Evolutionary conservation across 2,797 vertebrate species (phyloP).

Genomic region (Bovichtus variegatus): DNA sequence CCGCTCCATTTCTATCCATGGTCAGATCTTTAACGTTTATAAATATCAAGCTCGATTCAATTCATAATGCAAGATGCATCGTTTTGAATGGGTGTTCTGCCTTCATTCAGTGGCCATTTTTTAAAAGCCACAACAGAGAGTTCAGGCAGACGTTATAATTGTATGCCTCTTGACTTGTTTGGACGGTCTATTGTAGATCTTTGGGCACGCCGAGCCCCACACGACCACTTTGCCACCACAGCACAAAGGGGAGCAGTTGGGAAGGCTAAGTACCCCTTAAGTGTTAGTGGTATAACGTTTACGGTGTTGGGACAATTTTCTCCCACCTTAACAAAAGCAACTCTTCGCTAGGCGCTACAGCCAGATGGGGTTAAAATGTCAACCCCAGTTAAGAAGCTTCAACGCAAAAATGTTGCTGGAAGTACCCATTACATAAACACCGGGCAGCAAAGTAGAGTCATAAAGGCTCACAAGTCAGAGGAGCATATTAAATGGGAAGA

Average conservation of each 20-base stretch:
- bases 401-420: conserved; percentile 39
- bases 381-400: conserved; percentile 45
- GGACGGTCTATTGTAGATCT: conserved; percentile 23
- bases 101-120: background rate
- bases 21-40: background rate
- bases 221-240: conserved; percentile 31
- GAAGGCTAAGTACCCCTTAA: conserved; percentile 48
- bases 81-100: background rate
- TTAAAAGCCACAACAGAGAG: background rate
- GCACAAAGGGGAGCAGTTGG: conserved; percentile 37
- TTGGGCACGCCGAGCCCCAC: background rate
- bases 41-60: background rate
- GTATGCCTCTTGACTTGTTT: conserved; percentile 34
- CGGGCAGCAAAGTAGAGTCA: conserved; percentile 43
- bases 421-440: conserved; percentile 54
- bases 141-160: background rate
- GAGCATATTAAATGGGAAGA: conserved; percentile 39
- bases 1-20: background rate
- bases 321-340: conserved; percentile 39
- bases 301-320: conserved; percentile 44
- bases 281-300: conserved; percentile 28
- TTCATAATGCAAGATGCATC: background rate
- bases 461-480: conserved; percentile 45
- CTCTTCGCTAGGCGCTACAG: background rate
- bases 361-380: conserved; percentile 48